phyloP scores from a whole-genome alignment of 2,113 vertebrate species.

The Tetrao urogallus region DNA sequence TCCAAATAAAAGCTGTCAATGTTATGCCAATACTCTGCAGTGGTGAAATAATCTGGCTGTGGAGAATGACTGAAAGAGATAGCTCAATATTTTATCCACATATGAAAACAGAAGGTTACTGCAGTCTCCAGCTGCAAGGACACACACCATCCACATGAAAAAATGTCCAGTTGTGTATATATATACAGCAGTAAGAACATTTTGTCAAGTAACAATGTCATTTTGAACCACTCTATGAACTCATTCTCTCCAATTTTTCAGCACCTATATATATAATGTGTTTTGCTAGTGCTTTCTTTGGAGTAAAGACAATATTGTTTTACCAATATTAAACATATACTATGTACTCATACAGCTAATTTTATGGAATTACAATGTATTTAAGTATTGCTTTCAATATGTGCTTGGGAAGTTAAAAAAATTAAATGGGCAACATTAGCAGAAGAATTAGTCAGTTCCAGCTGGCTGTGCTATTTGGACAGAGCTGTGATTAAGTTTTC shows the following conservation, averaged over 20 bases:
- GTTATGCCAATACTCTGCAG: conserved; percentile 39
- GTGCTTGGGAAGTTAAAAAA: not conserved
- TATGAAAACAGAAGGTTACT: not conserved
- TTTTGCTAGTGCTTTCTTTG: not conserved
- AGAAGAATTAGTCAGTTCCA: conserved; percentile 40
- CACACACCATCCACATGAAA: not conserved
- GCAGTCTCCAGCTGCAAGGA: not conserved
- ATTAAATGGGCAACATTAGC: not conserved
- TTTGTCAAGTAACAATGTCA: not conserved
- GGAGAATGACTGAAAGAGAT: conserved; percentile 32
- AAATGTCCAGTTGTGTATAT: not conserved
- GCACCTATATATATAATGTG: not conserved
- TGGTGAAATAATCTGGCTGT: conserved; percentile 29
- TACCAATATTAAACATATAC: not conserved
- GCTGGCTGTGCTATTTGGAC: not conserved
- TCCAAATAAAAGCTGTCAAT: conserved; percentile 52
- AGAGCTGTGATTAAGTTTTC: not conserved
- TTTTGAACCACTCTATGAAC: conserved; percentile 20
- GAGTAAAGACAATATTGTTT: not conserved
- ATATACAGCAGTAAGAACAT: not conserved
- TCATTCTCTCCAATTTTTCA: conserved; percentile 12
- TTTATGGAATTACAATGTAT: not conserved
- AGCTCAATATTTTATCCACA: not conserved
- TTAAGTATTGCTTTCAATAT: conserved; percentile 22
- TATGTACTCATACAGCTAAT: not conserved